These are phyloP conservation scores for Periparus ater DNA, from an alignment of 2,797 vertebrate species.

Conservation along the genomic window DNA sequence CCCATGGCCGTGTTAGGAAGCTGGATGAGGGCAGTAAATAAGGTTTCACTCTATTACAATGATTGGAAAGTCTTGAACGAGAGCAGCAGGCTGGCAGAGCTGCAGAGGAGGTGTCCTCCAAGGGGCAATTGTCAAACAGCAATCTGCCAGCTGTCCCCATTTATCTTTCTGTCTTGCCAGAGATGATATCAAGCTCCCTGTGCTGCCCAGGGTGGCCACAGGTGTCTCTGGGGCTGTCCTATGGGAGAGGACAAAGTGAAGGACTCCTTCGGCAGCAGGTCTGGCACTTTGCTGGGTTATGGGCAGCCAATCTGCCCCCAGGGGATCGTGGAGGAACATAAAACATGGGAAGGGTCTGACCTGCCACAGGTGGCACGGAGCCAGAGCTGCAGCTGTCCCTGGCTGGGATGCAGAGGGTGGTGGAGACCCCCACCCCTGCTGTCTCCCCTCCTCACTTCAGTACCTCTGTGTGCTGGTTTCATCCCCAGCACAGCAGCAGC, in stretches of 20 bases:
- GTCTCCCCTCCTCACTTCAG: background rate
- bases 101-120: slow-evolving; percentile 30
- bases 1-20: background rate
- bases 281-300: background rate
- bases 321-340: background rate
- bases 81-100: background rate
- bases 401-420: background rate
- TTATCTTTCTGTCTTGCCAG: background rate
- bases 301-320: background rate
- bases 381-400: background rate
- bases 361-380: rapidly evolving
- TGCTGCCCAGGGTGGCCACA: rapidly evolving
- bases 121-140: slow-evolving; percentile 9
- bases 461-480: background rate
- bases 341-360: background rate
- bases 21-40: slow-evolving; percentile 10
- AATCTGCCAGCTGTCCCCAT: background rate
- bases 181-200: background rate
- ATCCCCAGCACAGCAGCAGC: background rate
- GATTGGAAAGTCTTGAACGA: background rate
- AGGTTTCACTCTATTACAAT: slow-evolving; percentile 13
- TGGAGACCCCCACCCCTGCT: background rate
- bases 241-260: background rate
- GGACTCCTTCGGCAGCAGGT: background rate
- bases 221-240: background rate